Base-by-base conservation (phyloP, 2,113 vertebrate genomes). In the Machaerirhynchus nigripectus region DNA sequence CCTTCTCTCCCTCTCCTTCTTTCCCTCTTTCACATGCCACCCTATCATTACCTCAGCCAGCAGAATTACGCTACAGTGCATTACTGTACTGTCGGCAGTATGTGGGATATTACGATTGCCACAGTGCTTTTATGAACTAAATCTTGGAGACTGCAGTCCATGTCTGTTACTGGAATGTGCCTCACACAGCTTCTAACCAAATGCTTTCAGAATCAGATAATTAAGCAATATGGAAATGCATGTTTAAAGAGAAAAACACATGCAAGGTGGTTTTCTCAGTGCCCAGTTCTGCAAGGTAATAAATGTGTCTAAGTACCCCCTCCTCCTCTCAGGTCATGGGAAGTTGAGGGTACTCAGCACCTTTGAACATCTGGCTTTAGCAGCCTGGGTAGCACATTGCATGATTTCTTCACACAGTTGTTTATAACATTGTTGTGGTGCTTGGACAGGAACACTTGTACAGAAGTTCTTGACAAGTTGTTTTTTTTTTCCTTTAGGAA, bases 91-190 rank as follows among this genome's bases (percentile, higher is more conserved):
- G 84, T 94, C 24, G 93, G 84, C 84, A 81, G 81, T 84, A 35
- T 30, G 49, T 68, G 93, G 94, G 83, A 74, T 90, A 93, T 96
- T 97, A 74, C 91, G 91, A 83, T 8, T 80, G 84, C 87, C 92
- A 57, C 52, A 79, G 90, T 71, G 95, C 87, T 95, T 97, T 97
- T 93, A 91, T 95, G 94, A 96, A 94, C 86, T 93, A 35, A 67
- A 53, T 78, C 46, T 80, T 91, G 96, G 93, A 96, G 97, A 52
- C 57, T 73, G 35, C 75, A 79, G 68, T 81, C 65, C 63, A 27
- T 73, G 85, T 84, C 78, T 76, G 39, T 90, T 94, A 85, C 75
- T 67, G 86, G 92, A 83, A 96, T 79, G 84, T 87, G 84, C 68
- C 68, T 92, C 3, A 1, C 76, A 79, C 28, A 44, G 69, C 76